phyloP scores from a whole-genome alignment of 2,113 vertebrate genomes.

The Xenopus borealis region DNA sequence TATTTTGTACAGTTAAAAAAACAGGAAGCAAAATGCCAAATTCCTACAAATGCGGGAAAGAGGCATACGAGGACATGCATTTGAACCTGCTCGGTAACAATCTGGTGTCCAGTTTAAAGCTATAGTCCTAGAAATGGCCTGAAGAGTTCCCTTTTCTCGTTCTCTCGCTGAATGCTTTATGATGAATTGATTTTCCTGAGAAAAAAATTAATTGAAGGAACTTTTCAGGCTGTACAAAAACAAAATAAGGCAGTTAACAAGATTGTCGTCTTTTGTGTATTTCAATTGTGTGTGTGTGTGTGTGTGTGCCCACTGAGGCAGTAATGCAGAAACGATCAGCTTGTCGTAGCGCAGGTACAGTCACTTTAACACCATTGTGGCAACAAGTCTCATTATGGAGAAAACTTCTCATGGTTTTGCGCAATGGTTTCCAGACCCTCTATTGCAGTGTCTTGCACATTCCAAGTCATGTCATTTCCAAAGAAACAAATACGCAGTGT shows the following conservation, averaged over 20 bases:
- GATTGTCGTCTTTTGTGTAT: constrained; percentile 61
- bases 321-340: constrained; percentile 48
- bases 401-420: constrained; percentile 47
- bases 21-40: constrained; percentile 63
- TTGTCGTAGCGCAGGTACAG: constrained; percentile 48
- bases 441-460: constrained; percentile 64
- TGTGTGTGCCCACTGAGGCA: constrained; percentile 46
- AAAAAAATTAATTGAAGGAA: constrained; percentile 74
- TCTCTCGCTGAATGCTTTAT: not conserved
- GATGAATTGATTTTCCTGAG: constrained; percentile 80
- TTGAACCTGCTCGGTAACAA: constrained; percentile 51
- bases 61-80: constrained; percentile 46
- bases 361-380: constrained; percentile 52
- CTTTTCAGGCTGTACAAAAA: constrained; percentile 76
- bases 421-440: constrained; percentile 43
- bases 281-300: not conserved
- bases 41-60: constrained; percentile 53
- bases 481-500: constrained; percentile 37
- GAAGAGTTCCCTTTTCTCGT: constrained; percentile 42
- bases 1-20: constrained; percentile 67
- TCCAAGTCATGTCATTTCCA: constrained; percentile 55
- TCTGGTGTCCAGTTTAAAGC: constrained; percentile 47
- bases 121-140: constrained; percentile 52
- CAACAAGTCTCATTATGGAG: constrained; percentile 46
- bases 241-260: constrained; percentile 86